phyloP scores from a whole-genome alignment of 2,113 vertebrate genomes.

The Amblyopsis rosae region DNA sequence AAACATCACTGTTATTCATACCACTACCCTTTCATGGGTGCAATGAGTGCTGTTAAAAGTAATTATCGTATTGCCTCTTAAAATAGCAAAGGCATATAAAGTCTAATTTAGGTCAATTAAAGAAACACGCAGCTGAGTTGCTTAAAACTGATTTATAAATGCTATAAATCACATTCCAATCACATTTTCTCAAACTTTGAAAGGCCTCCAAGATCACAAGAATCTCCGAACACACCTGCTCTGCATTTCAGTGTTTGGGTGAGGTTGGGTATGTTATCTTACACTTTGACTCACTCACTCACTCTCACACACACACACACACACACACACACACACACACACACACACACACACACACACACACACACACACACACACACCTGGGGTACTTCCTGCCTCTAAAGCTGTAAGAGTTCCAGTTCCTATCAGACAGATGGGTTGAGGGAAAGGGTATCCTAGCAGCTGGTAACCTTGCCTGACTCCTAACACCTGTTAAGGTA shows the following conservation, averaged over 20 bases:
- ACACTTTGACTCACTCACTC: conserved; percentile 16
- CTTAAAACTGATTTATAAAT: conserved; percentile 41
- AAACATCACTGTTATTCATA: no score
- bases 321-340: conserved; percentile 1
- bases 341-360: conserved; percentile 1
- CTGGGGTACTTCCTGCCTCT: conserved; percentile 61
- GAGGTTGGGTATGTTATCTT: conserved; percentile 5
- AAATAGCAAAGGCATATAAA: not conserved
- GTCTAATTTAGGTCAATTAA: conserved; percentile 1
- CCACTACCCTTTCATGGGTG: no score
- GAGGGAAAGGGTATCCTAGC: conserved; percentile 56
- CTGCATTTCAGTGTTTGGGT: conserved; percentile 36
- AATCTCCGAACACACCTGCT: conserved; percentile 65
- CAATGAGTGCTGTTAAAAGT: no score
- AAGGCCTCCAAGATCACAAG: conserved; percentile 67
- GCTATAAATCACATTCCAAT: conserved; percentile 69
- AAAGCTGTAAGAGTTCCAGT: conserved; percentile 66
- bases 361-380: conserved; percentile 5
- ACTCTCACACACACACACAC: conserved; percentile 29
- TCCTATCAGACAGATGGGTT: conserved; percentile 61
- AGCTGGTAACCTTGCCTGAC: conserved; percentile 71
- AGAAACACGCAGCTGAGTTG: conserved; percentile 13
- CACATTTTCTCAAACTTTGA: conserved; percentile 54
- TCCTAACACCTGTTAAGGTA: conserved; percentile 61
- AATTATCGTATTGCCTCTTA: not conserved